A percentile compares a stretch with the other conserved stretches of the same genome.
Evolutionary conservation across 2,797 vertebrate species (phyloP).

Genomic region (Protonibea diacanthus): DNA sequence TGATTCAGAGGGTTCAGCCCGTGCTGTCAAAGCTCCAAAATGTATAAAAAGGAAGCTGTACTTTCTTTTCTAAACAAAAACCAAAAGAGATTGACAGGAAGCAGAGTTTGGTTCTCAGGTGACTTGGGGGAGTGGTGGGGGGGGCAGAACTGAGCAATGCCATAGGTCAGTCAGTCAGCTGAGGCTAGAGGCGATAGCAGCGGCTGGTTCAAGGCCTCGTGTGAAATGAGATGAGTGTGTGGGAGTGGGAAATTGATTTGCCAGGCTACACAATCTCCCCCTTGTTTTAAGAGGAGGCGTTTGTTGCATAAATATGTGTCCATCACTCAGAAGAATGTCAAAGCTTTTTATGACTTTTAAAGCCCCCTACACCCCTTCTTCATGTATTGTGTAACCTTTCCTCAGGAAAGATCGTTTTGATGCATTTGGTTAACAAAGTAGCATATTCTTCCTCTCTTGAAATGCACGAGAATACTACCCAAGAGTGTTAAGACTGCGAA

Average conservation of each 20-base stretch:
- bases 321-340: conserved; percentile 83
- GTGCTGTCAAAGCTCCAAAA: conserved; percentile 35
- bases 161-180: conserved; percentile 67
- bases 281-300: conserved; percentile 75
- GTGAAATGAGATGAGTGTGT: conserved; percentile 72
- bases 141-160: conserved; percentile 61
- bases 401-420: conserved; percentile 73
- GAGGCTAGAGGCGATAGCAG: conserved; percentile 66
- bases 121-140: conserved; percentile 47
- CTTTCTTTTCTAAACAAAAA: conserved; percentile 65
- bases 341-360: conserved; percentile 76
- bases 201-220: conserved; percentile 67
- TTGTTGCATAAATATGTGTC: conserved; percentile 84
- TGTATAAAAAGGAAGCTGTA: conserved; percentile 33
- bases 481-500: conserved; percentile 76
- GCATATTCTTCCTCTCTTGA: conserved; percentile 61
- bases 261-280: conserved; percentile 67
- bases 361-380: conserved; percentile 12
- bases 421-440: conserved; percentile 78
- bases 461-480: conserved; percentile 71
- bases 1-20: conserved; percentile 47
- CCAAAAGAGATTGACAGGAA: conserved; percentile 75
- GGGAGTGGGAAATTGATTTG: conserved; percentile 81
- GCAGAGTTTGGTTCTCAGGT: conserved; percentile 79
- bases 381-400: conserved; percentile 76